Percentiles rank a stretch among this genome's conserved stretches.
phyloP scores from a whole-genome alignment of 2,797 vertebrate species.

The Craterocephalus amniculus region DNA sequence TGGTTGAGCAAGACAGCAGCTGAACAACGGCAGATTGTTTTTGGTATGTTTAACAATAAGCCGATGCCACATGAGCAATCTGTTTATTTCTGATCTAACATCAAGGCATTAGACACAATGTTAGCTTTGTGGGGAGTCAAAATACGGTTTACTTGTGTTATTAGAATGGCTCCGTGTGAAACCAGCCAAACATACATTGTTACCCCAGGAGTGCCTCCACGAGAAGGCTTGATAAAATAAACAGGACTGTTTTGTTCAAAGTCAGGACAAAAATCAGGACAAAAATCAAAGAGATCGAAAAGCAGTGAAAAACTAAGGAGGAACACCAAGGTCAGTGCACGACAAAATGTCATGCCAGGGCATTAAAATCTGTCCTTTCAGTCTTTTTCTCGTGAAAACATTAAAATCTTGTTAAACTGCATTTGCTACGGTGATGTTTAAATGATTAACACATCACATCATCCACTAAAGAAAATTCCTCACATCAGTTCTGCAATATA shows the following conservation, averaged over 20 bases:
- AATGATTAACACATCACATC: neutral
- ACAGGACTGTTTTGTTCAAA: constrained; percentile 34
- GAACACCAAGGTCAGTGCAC: neutral
- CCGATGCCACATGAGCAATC: constrained; percentile 14
- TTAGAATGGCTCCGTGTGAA: constrained; percentile 37
- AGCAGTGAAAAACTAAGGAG: constrained; percentile 4
- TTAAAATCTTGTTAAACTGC: neutral
- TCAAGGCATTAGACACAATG: constrained; percentile 45
- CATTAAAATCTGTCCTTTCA: neutral
- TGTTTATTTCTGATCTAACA: constrained; percentile 44
- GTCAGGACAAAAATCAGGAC: no score
- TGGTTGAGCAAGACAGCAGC: constrained; percentile 45
- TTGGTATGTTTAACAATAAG: constrained; percentile 52
- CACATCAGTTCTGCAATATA: no score
- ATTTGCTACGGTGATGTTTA: neutral
- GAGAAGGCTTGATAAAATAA: constrained; percentile 27
- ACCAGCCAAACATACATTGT: constrained; percentile 42
- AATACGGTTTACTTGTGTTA: constrained; percentile 38
- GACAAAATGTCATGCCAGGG: neutral
- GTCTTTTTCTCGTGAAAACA: neutral
- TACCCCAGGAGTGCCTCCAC: constrained; percentile 6
- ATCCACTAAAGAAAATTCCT: neutral
- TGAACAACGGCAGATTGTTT: constrained; percentile 44
- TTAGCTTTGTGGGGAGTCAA: constrained; percentile 32
- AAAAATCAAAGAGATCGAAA: constrained; percentile 10